Evolutionary conservation across 1,140 invertebrate species (phyloP).

Genomic region (Brachionus calyciflorus): DNA sequence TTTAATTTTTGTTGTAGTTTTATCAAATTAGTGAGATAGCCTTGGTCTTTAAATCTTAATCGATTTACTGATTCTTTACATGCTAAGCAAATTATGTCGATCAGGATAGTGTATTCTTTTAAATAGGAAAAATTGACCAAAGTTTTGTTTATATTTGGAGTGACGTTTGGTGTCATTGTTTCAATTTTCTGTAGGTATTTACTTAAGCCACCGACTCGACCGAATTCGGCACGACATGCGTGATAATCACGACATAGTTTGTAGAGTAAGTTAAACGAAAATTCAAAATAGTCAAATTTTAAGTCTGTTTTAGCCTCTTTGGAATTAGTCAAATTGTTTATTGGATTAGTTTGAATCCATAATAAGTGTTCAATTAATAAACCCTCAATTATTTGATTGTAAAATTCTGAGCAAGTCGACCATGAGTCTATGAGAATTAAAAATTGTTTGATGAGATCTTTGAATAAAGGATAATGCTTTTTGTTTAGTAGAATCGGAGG

Average conservation of each 20-base stretch:
- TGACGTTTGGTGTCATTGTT: not conserved
- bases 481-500: not conserved
- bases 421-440: slow-evolving; percentile 21
- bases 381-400: slow-evolving; percentile 45
- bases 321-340: slow-evolving; percentile 5
- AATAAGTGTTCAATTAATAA: slow-evolving; percentile 36
- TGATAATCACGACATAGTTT: slow-evolving; percentile 30
- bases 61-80: slow-evolving; percentile 33
- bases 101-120: slow-evolving; percentile 31
- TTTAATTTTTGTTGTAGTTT: slow-evolving; percentile 14
- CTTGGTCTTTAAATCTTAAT: slow-evolving; percentile 13
- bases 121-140: slow-evolving; percentile 17
- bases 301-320: not conserved
- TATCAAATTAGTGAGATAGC: not conserved
- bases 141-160: not conserved
- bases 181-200: slow-evolving; percentile 25
- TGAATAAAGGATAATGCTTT: slow-evolving; percentile 33
- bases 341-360: not conserved
- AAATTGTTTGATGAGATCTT: slow-evolving; percentile 40
- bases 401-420: slow-evolving; percentile 30
- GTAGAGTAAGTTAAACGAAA: slow-evolving; percentile 32
- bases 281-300: slow-evolving; percentile 23
- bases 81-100: slow-evolving; percentile 20
- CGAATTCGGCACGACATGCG: slow-evolving; percentile 42
- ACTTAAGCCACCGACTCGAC: slow-evolving; percentile 14